These are phyloP conservation scores for Anarsia innoxiella DNA, from an alignment of 2,888 invertebrate species.

Conservation along the genomic window DNA sequence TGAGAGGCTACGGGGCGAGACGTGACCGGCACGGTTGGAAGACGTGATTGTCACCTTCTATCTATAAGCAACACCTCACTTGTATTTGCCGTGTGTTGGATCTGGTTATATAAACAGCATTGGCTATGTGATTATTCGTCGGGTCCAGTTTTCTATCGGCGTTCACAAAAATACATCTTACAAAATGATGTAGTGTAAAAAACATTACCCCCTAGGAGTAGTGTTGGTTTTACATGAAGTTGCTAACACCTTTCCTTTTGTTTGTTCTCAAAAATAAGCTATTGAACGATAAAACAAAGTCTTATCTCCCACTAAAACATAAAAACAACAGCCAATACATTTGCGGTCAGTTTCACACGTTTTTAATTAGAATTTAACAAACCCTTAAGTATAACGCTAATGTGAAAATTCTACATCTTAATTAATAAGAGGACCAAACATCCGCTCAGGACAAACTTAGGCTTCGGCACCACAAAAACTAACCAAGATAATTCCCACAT, in stretches of 20 bases:
- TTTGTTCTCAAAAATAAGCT: too few relatives aligned
- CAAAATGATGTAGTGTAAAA: too few relatives aligned
- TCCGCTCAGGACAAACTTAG: constrained; percentile 53
- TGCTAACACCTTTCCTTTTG: too few relatives aligned
- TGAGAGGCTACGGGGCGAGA: constrained; percentile 28
- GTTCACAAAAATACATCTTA: too few relatives aligned
- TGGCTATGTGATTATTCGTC: too few relatives aligned
- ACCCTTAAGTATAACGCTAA: constrained; percentile 34
- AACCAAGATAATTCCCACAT: constrained; percentile 59
- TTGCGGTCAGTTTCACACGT: constrained; percentile 28
- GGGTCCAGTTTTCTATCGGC: too few relatives aligned
- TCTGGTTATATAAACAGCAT: too few relatives aligned
- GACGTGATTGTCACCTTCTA: constrained; percentile 14
- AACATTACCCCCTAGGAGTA: too few relatives aligned
- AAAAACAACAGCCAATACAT: constrained; percentile 8
- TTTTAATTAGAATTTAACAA: constrained; percentile 25
- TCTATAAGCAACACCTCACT: too few relatives aligned
- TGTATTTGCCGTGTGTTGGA: too few relatives aligned
- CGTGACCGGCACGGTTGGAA: constrained; percentile 39
- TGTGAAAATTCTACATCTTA: constrained; percentile 50
- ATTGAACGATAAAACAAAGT: too few relatives aligned
- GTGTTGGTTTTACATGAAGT: too few relatives aligned
- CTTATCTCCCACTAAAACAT: not conserved
- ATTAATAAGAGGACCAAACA: constrained; percentile 65
- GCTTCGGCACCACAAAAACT: constrained; percentile 56